Evolutionary conservation across 2,113 vertebrate species (phyloP).

Genomic region (Stictonetta naevosa): DNA sequence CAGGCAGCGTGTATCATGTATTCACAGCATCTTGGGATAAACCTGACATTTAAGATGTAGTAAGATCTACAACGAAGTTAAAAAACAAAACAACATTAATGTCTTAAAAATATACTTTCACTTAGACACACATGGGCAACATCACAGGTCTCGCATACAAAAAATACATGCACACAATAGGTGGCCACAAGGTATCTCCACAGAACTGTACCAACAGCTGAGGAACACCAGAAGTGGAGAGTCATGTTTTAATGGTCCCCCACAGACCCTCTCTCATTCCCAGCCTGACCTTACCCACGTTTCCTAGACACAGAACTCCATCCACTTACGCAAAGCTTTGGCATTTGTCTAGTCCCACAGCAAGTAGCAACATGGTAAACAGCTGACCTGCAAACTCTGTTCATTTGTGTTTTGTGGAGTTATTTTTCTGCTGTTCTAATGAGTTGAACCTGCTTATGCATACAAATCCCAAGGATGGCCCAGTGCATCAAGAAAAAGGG

Average conservation of each 20-base stretch:
- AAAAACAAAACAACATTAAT: not conserved
- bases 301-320: not conserved
- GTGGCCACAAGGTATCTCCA: not conserved
- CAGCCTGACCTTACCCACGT: not conserved
- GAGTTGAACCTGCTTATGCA: not conserved
- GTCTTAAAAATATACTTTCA: not conserved
- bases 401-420: not conserved
- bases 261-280: not conserved
- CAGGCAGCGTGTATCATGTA: accelerated
- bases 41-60: not conserved
- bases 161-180: not conserved
- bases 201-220: not conserved
- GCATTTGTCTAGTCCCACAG: not conserved
- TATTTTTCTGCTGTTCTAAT: not conserved
- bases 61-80: not conserved
- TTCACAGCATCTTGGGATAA: not conserved
- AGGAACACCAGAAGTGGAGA: not conserved
- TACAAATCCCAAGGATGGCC: not conserved
- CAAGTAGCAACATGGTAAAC: not conserved
- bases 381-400: not conserved
- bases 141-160: not conserved
- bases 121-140: not conserved
- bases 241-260: not conserved
- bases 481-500: not conserved
- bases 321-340: not conserved